A percentile compares a stretch with the other conserved stretches of the same genome.
These are phyloP conservation scores for Acropora yongei DNA, from an alignment of 64 coral and sea anemone species.

Conservation along the genomic window DNA sequence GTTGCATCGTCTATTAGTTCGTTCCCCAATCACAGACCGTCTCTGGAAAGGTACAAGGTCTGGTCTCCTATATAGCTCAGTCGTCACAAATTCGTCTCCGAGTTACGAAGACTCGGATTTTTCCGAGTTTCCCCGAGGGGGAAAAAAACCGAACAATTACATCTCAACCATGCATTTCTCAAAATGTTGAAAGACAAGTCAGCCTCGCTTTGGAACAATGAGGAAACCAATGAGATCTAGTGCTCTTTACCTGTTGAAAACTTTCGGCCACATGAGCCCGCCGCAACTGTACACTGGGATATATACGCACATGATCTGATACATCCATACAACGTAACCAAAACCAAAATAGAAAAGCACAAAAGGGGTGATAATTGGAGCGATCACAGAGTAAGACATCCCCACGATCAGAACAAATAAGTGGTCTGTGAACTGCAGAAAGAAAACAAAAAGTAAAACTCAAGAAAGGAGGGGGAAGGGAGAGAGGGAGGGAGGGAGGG, in stretches of 20 bases:
- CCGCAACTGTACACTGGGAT: conserved; percentile 85
- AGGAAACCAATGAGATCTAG: background rate
- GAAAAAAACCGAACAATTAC: no score
- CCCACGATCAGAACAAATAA: conserved; percentile 81
- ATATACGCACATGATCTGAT: conserved; percentile 94
- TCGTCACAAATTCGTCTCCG: no score
- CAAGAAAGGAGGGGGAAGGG: background rate
- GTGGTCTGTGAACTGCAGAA: conserved; percentile 79
- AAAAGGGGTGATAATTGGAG: conserved; percentile 91
- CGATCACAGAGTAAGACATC: conserved; percentile 88
- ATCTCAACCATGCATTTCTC: no score
- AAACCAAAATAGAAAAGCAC: conserved; percentile 81
- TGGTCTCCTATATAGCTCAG: no score
- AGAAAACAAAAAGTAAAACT: background rate
- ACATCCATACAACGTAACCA: conserved; percentile 85
- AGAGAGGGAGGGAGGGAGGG: no score
- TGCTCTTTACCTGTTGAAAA: conserved; percentile 82
- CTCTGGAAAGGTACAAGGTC: no score
- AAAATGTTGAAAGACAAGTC: no score
- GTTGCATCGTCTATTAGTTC: no score
- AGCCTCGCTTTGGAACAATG: no score
- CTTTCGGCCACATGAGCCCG: conserved; percentile 87
- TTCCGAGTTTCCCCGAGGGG: no score
- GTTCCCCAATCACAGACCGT: no score
- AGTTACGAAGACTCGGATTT: no score